phyloP scores from a whole-genome alignment of 2,113 vertebrate genomes.

The Phalacrocorax brasilianus region DNA sequence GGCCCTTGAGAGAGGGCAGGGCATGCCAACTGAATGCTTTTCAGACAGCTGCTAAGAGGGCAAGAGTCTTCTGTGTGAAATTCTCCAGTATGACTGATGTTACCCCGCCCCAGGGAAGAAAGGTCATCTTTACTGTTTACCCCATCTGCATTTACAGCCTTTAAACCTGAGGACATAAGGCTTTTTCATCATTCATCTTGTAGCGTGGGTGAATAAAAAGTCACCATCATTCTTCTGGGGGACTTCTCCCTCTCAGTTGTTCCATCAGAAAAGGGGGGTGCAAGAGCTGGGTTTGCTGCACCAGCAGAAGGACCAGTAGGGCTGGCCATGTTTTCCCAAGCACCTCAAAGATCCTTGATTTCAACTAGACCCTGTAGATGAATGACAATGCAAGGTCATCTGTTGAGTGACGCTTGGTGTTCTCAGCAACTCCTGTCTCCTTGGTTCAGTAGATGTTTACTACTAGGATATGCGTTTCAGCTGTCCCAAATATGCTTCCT shows the following conservation, averaged over 20 bases:
- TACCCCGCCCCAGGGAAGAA: neutral
- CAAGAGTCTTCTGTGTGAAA: neutral
- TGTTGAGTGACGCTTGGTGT: neutral
- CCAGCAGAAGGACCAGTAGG: neutral
- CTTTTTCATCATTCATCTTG: neutral
- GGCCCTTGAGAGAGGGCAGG: neutral
- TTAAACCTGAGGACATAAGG: constrained; percentile 7
- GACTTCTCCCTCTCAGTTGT: neutral
- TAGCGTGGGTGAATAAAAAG: neutral
- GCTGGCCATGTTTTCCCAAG: neutral
- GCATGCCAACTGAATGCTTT: neutral
- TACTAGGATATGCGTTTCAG: neutral
- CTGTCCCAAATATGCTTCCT: neutral
- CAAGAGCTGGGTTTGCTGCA: neutral
- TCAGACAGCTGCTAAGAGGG: neutral
- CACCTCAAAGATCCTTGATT: neutral
- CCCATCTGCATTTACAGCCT: neutral
- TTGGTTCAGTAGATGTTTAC: neutral
- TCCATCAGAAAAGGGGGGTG: neutral
- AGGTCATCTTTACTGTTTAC: neutral
- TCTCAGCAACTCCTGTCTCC: neutral
- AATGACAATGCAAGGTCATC: neutral
- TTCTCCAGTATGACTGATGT: neutral
- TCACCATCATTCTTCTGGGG: neutral
- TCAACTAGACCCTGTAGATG: neutral